Conservation (phyloP, 2,113 vertebrate genomes). For the Echinops telfairi region DNA sequence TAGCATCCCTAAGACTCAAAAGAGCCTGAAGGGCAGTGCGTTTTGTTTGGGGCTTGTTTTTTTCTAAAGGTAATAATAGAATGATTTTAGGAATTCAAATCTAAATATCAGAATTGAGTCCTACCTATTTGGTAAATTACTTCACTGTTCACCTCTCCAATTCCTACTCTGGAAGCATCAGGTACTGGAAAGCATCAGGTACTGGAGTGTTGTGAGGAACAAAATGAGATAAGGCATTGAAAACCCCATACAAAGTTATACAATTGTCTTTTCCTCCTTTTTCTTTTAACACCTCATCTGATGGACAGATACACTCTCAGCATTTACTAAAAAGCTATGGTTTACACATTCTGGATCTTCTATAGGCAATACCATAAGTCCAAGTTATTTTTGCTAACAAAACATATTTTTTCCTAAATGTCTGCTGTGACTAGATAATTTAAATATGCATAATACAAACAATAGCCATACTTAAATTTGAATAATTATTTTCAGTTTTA, state of each 20-base stretch:
- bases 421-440: neutral
- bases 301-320: neutral
- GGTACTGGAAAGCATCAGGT: neutral
- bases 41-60: neutral
- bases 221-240: neutral
- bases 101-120: neutral
- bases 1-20: too few species aligned
- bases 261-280: neutral
- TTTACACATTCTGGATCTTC: neutral
- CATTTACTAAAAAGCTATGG: neutral
- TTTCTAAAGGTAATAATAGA: neutral
- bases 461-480: neutral
- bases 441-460: neutral
- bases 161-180: neutral
- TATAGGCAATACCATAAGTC: neutral
- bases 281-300: neutral
- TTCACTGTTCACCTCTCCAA: neutral
- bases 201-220: too few species aligned
- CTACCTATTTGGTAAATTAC: neutral
- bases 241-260: neutral
- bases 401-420: neutral
- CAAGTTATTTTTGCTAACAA: slow-evolving; percentile 18
- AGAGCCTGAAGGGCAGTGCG: too few species aligned
- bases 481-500: slow-evolving; percentile 38
- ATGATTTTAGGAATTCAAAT: neutral